Conservation (phyloP, 2,797 vertebrate species). For the Denticeps clupeoides region DNA sequence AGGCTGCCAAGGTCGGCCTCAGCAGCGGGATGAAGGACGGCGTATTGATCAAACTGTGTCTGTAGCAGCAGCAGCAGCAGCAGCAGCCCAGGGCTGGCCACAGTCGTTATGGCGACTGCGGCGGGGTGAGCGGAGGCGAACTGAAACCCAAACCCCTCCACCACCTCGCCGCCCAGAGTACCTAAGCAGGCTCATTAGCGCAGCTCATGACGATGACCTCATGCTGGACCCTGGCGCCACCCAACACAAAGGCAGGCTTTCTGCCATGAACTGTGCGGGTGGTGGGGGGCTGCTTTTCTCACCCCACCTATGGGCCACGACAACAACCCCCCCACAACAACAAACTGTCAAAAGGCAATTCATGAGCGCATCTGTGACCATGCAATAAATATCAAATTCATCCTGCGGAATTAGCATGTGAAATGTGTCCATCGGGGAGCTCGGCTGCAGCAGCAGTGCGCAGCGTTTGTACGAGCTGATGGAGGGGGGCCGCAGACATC, state of each 20-base stretch:
- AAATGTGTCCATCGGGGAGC: too few relatives aligned
- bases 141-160: slow-evolving; percentile 57
- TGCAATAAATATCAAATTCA: too few relatives aligned
- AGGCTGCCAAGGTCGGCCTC: slow-evolving; percentile 70
- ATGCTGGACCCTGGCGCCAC: slow-evolving; percentile 17
- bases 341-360: too few relatives aligned
- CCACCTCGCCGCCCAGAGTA: slow-evolving; percentile 36
- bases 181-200: slow-evolving; percentile 57
- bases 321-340: too few relatives aligned
- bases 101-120: slow-evolving; percentile 56
- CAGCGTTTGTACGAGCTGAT: too few relatives aligned
- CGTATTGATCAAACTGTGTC: slow-evolving; percentile 70
- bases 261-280: neutral
- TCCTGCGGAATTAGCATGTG: too few relatives aligned
- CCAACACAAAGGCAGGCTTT: neutral
- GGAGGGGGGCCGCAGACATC: too few relatives aligned
- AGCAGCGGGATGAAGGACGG: slow-evolving; percentile 67
- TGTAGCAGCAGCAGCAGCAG: too few relatives aligned
- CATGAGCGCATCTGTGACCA: too few relatives aligned
- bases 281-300: neutral
- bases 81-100: slow-evolving; percentile 29
- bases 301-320: too few relatives aligned
- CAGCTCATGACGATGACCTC: slow-evolving; percentile 51
- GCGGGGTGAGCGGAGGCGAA: slow-evolving; percentile 55
- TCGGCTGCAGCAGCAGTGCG: too few relatives aligned